Evolutionary conservation across 35 echinoderm and acorn worm species (phyloP), one percentile per base, ranked within the genome.

Genomic region (Acanthaster planci): DNA sequence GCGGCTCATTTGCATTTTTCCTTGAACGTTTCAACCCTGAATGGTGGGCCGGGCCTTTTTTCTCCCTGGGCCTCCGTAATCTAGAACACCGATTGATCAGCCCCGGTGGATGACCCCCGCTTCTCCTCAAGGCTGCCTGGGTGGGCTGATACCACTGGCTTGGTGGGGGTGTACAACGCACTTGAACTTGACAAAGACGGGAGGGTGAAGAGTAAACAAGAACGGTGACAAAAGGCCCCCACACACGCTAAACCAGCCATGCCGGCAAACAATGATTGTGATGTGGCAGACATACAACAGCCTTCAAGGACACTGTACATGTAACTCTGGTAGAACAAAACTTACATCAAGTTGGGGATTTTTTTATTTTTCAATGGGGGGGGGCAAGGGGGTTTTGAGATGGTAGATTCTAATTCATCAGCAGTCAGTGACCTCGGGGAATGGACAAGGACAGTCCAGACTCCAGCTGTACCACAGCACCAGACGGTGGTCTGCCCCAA

Each of bases 1-100:
- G n/a, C n/a, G n/a, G n/a, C 64, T 72, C 64, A 72, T 72, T 72
- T 72, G 64, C 64, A 72, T 72, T 72, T 72, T 72, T 72, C 64
- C 64, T 72, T 72, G 64, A 72, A 72, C 64, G 64, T 72, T 72
- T 72, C 64, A 72, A 26, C 64, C 34, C 64, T 47, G 42, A 47
- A 72, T 72, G 64, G 64, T 72, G 64, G 64, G 64, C 19, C 23
- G 21, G 30, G 64, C 64, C 64, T 72, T 7, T 72, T 26, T 72
- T 26, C 14, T 21, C 2, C 10, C 30, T 72, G 34, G 64, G 64
- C 64, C 14, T n/a, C 10, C 34, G 64, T 72, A 72, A 72, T 72
- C 64, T 72, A 72, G 64, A 72, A 72, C 64, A 72, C 64, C 42
- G 42, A 47, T 47, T 47, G 42, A 47, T 47, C 64, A 72, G 64